phyloP scores from a whole-genome alignment of 2,797 vertebrate genomes.

The Acridotheres tristis region DNA sequence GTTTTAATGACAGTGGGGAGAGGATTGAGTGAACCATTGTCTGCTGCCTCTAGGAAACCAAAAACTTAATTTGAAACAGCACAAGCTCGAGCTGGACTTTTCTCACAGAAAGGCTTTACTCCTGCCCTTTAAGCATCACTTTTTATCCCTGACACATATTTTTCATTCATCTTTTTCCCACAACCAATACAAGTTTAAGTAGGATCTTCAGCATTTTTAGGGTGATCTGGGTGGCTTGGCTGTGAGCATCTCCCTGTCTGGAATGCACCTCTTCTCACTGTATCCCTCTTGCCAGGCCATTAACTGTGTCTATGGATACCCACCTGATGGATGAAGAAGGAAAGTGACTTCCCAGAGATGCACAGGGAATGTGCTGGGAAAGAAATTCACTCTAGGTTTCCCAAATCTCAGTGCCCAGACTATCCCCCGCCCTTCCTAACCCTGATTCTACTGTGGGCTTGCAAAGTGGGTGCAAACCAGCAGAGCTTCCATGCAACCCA shows the following conservation, averaged over 20 bases:
- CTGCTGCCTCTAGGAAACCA: constrained; percentile 63
- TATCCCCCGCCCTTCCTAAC: neutral
- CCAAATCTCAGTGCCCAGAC: neutral
- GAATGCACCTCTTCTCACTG: neutral
- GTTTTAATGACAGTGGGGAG: constrained; percentile 63
- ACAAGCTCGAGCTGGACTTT: neutral
- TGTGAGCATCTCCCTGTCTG: neutral
- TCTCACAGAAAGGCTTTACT: constrained; percentile 25
- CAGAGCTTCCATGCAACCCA: neutral
- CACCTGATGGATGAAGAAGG: neutral
- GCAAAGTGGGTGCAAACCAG: neutral
- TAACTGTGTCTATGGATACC: neutral
- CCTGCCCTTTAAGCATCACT: constrained; percentile 5
- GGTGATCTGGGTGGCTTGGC: neutral
- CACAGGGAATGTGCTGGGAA: neutral
- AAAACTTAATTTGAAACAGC: constrained; percentile 61
- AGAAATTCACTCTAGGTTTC: neutral
- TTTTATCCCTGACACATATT: constrained; percentile 7
- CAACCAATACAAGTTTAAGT: neutral
- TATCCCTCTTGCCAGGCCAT: neutral
- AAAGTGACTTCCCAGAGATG: neutral
- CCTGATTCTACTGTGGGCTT: neutral
- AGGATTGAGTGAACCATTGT: constrained; percentile 55
- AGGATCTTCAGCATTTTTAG: neutral
- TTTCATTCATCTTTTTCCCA: neutral